These are phyloP conservation scores for Saxidomus purpurata DNA, from an alignment of 1,140 invertebrate species.

Conservation along the genomic window DNA sequence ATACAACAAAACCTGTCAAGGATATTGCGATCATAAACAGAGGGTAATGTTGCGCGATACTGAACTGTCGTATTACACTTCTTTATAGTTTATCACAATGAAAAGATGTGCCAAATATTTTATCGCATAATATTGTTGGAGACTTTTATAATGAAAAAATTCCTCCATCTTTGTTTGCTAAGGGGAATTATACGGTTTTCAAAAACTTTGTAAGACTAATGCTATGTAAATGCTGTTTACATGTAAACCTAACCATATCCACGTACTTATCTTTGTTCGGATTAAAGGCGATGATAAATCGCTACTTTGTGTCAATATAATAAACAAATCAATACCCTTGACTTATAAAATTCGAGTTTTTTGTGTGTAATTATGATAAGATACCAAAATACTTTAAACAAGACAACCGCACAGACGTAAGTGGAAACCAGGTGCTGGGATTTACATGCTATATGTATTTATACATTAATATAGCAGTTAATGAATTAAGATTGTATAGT, in stretches of 20 bases:
- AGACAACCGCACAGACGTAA: background rate
- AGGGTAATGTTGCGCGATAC: background rate
- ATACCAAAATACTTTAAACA: background rate
- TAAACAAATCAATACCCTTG: conserved; percentile 39
- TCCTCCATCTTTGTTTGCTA: conserved; percentile 24
- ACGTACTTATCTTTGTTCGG: conserved; percentile 4
- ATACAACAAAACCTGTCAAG: background rate
- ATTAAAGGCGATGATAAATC: conserved; percentile 40
- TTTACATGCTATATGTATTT: too few species aligned
- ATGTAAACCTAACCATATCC: conserved; percentile 47
- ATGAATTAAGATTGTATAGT: too few species aligned
- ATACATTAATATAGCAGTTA: too few species aligned
- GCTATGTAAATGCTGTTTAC: conserved; percentile 47
- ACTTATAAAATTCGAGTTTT: background rate
- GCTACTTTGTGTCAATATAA: conserved; percentile 34
- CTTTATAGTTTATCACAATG: background rate
- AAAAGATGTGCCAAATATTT: conserved; percentile 6
- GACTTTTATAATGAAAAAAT: conserved; percentile 30
- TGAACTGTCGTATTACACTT: background rate
- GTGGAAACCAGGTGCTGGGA: background rate
- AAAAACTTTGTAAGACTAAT: conserved; percentile 39
- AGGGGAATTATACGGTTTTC: conserved; percentile 27
- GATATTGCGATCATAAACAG: background rate
- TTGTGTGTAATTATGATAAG: background rate
- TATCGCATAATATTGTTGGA: background rate